Percentiles rank a stretch among this genome's conserved stretches.
These are phyloP conservation scores for Drosophila seguyi DNA, from an alignment of 1,140 invertebrate species.

Conservation along the genomic window DNA sequence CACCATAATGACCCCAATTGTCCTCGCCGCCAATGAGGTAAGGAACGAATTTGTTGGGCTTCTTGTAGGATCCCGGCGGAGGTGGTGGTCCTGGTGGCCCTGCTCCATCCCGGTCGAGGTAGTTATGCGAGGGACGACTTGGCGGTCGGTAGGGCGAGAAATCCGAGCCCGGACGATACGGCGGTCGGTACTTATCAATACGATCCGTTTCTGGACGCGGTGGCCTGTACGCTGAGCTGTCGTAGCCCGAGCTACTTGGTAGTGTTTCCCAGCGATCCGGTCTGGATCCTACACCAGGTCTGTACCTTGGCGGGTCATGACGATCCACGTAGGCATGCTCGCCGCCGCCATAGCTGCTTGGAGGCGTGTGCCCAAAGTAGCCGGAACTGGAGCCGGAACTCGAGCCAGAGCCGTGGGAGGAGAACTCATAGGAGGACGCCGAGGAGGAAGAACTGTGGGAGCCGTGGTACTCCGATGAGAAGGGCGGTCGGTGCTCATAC, in stretches of 20 bases:
- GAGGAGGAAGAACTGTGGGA: constrained; percentile 58
- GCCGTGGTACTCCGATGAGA: constrained; percentile 64
- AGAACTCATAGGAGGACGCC: constrained; percentile 67
- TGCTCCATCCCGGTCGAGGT: constrained; percentile 73
- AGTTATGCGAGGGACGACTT: constrained; percentile 62
- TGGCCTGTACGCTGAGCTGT: constrained; percentile 61
- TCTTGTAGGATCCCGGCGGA: constrained; percentile 54
- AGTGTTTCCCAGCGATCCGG: constrained; percentile 79
- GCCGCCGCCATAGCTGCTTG: constrained; percentile 68
- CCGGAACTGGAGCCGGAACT: constrained; percentile 63
- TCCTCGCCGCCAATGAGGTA: constrained; percentile 76
- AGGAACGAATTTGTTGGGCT: constrained; percentile 76
- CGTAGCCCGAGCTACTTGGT: constrained; percentile 79
- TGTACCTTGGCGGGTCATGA: constrained; percentile 53
- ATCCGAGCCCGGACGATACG: constrained; percentile 72
- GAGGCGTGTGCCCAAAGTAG: constrained; percentile 75
- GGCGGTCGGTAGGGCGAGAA: constrained; percentile 74
- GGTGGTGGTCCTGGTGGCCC: constrained; percentile 37
- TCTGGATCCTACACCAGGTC: constrained; percentile 19
- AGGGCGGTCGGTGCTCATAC: constrained; percentile 72
- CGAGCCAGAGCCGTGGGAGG: constrained; percentile 65
- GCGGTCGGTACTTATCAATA: constrained; percentile 71
- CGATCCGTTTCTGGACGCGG: constrained; percentile 68
- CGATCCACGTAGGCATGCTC: constrained; percentile 75
- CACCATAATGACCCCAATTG: constrained; percentile 84